These are phyloP conservation scores for Leistus spinibarbis DNA, from an alignment of 2,888 invertebrate species.

Conservation along the genomic window DNA sequence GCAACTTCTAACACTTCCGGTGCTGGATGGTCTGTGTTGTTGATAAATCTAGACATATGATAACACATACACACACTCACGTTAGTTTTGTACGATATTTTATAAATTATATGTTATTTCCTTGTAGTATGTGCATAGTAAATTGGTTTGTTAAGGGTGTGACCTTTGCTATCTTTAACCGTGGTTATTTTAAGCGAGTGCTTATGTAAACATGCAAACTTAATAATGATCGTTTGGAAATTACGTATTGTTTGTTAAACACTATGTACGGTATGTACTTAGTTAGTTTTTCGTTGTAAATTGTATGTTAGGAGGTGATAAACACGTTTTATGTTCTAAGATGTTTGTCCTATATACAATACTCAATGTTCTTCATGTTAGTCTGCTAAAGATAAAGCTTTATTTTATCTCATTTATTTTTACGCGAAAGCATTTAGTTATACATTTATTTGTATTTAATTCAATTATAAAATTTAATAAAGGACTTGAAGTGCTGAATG, in stretches of 20 bases:
- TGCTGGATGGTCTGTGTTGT: neutral
- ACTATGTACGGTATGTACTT: neutral
- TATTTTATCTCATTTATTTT: too few species aligned
- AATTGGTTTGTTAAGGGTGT: neutral
- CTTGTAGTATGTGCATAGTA: neutral
- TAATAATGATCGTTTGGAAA: neutral
- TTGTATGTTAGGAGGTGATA: neutral
- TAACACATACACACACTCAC: slow-evolving; percentile 1
- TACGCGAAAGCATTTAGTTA: too few species aligned
- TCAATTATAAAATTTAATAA: too few species aligned
- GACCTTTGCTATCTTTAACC: neutral
- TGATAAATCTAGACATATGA: slow-evolving; percentile 37
- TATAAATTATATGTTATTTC: neutral
- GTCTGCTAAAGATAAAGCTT: too few species aligned
- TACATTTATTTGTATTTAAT: too few species aligned
- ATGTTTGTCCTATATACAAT: too few species aligned
- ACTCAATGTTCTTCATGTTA: too few species aligned
- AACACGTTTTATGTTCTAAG: neutral
- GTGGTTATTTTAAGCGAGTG: slow-evolving; percentile 6
- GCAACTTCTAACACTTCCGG: slow-evolving; percentile 1
- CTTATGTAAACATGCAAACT: neutral
- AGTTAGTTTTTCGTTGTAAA: neutral
- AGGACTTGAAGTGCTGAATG: too few species aligned
- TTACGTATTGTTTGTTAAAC: slow-evolving; percentile 2
- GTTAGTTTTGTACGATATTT: neutral